phyloP scores from a whole-genome alignment of 2,113 vertebrate species.

The Alces alces region DNA sequence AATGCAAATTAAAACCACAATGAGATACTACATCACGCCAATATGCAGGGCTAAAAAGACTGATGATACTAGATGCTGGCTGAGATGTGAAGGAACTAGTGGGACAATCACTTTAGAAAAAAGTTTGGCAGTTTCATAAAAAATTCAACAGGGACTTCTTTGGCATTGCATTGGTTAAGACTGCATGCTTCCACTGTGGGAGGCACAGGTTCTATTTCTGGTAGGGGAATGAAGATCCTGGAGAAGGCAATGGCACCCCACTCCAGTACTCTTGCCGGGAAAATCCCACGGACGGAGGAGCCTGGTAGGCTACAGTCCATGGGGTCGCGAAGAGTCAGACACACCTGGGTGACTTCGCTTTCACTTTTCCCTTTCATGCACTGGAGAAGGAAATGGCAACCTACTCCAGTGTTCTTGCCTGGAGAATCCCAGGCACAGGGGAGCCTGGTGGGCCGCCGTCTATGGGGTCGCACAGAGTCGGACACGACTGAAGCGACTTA shows the following conservation, averaged over 20 bases:
- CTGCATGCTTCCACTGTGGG: background rate
- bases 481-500: background rate
- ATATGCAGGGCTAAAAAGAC: background rate
- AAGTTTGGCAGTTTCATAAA: background rate
- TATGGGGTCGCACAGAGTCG: background rate
- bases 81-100: background rate
- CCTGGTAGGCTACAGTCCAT: background rate
- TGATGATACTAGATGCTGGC: background rate
- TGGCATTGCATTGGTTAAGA: background rate
- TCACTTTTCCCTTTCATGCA: background rate
- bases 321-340: fast-evolving
- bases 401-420: background rate
- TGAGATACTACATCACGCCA: background rate
- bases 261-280: background rate
- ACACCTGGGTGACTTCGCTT: fast-evolving
- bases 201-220: background rate
- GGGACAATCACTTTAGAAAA: background rate
- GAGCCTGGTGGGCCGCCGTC: background rate
- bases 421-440: background rate
- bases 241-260: background rate
- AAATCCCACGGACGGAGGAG: background rate
- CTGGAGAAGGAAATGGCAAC: background rate
- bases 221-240: background rate
- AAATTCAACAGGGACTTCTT: background rate
- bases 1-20: background rate